A percentile compares a stretch with the other conserved stretches of the same genome.
These are phyloP conservation scores for Orthosia gothica DNA, from an alignment of 2,888 invertebrate species.

Conservation along the genomic window DNA sequence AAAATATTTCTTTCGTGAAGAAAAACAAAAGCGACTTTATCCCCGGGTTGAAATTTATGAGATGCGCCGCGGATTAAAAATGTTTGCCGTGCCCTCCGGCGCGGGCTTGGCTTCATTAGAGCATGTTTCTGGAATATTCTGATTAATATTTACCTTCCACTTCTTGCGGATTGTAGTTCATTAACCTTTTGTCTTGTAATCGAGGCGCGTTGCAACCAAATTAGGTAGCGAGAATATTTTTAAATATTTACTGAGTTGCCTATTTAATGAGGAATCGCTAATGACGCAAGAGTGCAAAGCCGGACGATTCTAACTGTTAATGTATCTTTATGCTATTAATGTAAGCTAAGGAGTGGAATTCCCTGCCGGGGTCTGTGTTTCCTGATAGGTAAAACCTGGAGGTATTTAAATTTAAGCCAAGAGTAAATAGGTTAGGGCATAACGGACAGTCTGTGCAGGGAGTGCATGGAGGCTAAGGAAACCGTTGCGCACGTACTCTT, in stretches of 20 bases:
- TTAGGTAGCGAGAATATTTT: constrained; percentile 71
- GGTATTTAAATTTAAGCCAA: too few species aligned
- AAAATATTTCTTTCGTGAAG: constrained; percentile 86
- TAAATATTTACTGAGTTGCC: constrained; percentile 58
- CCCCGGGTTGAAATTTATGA: constrained; percentile 88
- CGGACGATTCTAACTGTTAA: background rate
- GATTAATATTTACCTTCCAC: constrained; percentile 90
- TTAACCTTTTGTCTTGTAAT: constrained; percentile 81
- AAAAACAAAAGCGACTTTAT: constrained; percentile 89
- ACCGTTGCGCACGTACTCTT: too few species aligned
- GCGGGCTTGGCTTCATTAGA: constrained; percentile 86
- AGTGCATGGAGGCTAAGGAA: too few species aligned
- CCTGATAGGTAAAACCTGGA: too few species aligned
- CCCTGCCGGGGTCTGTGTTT: too few species aligned
- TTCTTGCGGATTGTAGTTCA: constrained; percentile 85
- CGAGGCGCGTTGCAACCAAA: constrained; percentile 67
- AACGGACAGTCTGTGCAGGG: too few species aligned
- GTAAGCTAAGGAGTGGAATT: too few species aligned
- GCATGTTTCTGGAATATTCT: constrained; percentile 85
- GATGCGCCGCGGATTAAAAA: constrained; percentile 90
- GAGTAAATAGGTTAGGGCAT: too few species aligned
- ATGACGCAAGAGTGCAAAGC: constrained; percentile 24
- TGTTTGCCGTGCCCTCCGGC: constrained; percentile 88
- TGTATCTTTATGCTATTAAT: too few species aligned
- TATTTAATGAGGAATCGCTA: constrained; percentile 39